These are phyloP conservation scores for Calidris pygmaea DNA, from an alignment of 2,113 vertebrate genomes.

Conservation along the genomic window DNA sequence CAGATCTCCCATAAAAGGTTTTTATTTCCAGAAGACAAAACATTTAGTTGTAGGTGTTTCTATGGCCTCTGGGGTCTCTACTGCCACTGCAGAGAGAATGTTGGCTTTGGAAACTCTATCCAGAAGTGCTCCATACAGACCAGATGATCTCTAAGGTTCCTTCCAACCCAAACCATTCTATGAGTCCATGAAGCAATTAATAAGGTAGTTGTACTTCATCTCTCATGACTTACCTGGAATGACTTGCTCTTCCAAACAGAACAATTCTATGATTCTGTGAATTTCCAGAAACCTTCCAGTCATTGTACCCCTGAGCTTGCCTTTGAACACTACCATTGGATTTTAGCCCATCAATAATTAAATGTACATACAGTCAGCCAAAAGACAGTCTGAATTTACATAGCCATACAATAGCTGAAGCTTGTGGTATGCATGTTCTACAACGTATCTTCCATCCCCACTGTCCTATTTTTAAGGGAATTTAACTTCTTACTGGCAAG, in stretches of 20 bases:
- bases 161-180: background rate
- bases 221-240: background rate
- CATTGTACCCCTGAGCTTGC: background rate
- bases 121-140: background rate
- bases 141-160: background rate
- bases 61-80: background rate
- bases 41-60: background rate
- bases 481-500: background rate
- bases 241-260: background rate
- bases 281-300: background rate
- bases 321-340: background rate
- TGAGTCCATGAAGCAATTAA: background rate
- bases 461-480: background rate
- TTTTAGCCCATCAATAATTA: background rate
- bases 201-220: background rate
- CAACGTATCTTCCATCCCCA: background rate
- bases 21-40: background rate
- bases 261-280: background rate
- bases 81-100: background rate
- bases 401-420: background rate
- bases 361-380: background rate
- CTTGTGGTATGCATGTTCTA: accelerated
- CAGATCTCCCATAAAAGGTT: background rate
- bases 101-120: background rate
- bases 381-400: background rate